Evolutionary conservation across 2,797 vertebrate genomes (phyloP).

Genomic region (Ispidina picta): DNA sequence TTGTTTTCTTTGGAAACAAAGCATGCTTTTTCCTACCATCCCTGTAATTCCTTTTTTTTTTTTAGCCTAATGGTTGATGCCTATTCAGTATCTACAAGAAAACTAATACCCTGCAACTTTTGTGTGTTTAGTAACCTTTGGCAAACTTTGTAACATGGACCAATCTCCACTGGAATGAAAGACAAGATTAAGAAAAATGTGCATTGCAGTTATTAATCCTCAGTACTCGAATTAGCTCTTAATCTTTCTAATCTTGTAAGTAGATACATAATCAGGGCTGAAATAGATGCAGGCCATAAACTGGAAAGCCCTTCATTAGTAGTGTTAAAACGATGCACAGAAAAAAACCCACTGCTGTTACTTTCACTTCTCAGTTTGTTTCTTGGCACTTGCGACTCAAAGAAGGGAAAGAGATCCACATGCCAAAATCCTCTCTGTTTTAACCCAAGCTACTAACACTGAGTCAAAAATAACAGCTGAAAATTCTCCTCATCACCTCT

Average conservation of each 20-base stretch:
- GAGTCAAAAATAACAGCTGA: constrained; percentile 41
- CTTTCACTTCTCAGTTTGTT: constrained; percentile 11
- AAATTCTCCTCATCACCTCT: not conserved
- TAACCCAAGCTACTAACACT: not conserved
- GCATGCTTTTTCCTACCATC: not conserved
- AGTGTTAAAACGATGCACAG: not conserved
- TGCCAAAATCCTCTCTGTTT: constrained; percentile 32
- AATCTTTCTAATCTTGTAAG: constrained; percentile 58
- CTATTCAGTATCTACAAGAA: not conserved
- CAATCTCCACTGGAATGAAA: constrained; percentile 36
- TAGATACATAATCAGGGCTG: constrained; percentile 39
- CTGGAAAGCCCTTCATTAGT: constrained; percentile 29
- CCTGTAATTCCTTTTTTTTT: not conserved
- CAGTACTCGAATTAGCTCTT: constrained; percentile 41
- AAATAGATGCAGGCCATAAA: constrained; percentile 8
- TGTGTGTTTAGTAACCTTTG: not conserved
- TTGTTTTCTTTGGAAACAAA: constrained; percentile 21
- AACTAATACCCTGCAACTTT: not conserved
- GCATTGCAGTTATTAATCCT: constrained; percentile 33
- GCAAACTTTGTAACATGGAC: constrained; percentile 29
- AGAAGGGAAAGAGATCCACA: not conserved
- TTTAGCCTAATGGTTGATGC: not conserved
- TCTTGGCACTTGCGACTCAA: not conserved
- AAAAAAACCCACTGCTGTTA: not conserved
- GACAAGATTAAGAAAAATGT: constrained; percentile 52